phyloP scores from a whole-genome alignment of 1,140 invertebrate species.

The Apolygus lucorum region DNA sequence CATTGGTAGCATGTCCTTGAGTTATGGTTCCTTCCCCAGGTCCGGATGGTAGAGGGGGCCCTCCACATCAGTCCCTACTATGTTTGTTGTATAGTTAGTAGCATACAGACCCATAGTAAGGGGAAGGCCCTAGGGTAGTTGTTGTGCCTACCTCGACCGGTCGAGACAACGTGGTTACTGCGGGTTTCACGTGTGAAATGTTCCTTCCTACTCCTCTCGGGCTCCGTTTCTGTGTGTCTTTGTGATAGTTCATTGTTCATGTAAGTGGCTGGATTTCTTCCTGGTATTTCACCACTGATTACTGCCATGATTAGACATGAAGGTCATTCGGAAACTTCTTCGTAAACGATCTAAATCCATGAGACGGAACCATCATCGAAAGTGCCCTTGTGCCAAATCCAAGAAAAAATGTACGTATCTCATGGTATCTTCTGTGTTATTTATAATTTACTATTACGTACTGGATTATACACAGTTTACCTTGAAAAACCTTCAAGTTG shows the following conservation, averaged over 20 bases:
- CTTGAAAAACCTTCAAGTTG: no score
- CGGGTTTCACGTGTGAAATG: not conserved
- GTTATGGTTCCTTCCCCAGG: not conserved
- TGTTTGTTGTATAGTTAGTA: constrained; percentile 17
- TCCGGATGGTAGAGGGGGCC: not conserved
- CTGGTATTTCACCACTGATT: not conserved
- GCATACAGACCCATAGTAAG: not conserved
- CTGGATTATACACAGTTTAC: no score
- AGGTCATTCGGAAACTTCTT: constrained; percentile 15
- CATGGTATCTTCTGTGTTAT: no score
- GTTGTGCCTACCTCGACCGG: not conserved
- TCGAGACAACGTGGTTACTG: not conserved
- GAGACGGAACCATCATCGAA: not conserved
- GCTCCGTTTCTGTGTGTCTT: not conserved
- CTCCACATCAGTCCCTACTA: constrained; percentile 1
- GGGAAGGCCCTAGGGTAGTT: not conserved
- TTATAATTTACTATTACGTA: no score
- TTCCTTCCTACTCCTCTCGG: not conserved
- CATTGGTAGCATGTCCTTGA: constrained; percentile 12
- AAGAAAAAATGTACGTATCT: no score
- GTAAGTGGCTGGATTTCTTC: not conserved
- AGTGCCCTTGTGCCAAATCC: no score
- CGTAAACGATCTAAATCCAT: constrained; percentile 12
- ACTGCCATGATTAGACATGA: constrained; percentile 17
- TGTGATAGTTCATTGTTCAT: not conserved